A percentile compares a stretch with the other conserved stretches of the same genome.
Evolutionary conservation across 2,113 vertebrate genomes (phyloP).

Genomic region (Morone saxatilis): DNA sequence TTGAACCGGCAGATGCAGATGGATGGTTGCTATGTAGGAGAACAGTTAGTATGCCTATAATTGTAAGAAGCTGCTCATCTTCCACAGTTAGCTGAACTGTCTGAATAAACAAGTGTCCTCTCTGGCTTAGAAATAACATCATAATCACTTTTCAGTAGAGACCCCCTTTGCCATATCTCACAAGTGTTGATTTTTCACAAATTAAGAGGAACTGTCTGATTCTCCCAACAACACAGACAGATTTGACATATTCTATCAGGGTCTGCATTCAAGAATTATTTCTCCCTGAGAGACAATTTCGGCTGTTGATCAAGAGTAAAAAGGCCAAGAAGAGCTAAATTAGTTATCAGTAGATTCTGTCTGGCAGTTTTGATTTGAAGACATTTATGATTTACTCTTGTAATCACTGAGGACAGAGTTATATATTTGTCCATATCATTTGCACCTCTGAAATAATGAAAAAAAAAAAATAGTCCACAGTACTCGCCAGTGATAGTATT

Average conservation of each 20-base stretch:
- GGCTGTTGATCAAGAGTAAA: constrained; percentile 22
- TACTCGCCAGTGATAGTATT: background rate
- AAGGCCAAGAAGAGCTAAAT: constrained; percentile 11
- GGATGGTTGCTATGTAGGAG: constrained; percentile 44
- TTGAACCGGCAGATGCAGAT: constrained; percentile 22
- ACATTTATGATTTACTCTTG: constrained; percentile 15
- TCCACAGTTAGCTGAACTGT: constrained; percentile 14
- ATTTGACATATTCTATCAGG: constrained; percentile 14
- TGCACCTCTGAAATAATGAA: background rate
- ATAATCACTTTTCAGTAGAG: constrained; percentile 25
- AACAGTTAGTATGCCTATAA: constrained; percentile 30
- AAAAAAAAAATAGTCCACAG: background rate
- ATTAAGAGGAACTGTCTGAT: constrained; percentile 16
- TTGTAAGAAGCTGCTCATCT: constrained; percentile 28
- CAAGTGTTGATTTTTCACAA: constrained; percentile 14
- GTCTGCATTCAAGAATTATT: constrained; percentile 1
- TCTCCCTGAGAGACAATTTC: constrained; percentile 5
- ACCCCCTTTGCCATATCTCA: constrained; percentile 10
- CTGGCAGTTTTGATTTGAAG: background rate
- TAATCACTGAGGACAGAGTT: constrained; percentile 15
- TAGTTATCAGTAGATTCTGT: constrained; percentile 4
- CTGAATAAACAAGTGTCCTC: constrained; percentile 22
- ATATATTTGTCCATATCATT: constrained; percentile 21
- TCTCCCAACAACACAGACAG: background rate
- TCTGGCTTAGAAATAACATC: constrained; percentile 16